Base-by-base conservation (phyloP, 2,113 vertebrate species). In the Hoplias malabaricus region DNA sequence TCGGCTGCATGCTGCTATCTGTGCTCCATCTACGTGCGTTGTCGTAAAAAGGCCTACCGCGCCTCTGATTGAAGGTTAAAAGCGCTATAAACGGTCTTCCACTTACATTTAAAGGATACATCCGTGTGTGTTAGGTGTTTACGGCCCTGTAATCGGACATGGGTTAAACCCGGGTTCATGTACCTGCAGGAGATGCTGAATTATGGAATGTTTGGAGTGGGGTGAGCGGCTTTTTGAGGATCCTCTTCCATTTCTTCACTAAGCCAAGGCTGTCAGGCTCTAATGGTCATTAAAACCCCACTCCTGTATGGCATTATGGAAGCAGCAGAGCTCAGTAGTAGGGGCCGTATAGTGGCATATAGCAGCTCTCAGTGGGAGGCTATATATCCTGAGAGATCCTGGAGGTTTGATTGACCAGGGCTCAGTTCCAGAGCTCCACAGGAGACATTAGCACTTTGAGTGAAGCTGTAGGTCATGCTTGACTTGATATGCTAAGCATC, bases 41-140 rank as follows among this genome's bases (percentile, higher is more conserved):
- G n/a, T 34, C 59, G n/a, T 63, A 63, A 63, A 63, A 63, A 63
- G n/a, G n/a, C 9, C 6, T 3, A 21, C 59, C 12, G 31, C 59
- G 19, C 11, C 36, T 36, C 59, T 25, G 59, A 36, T 63, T n/a
- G 59, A 63, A 63, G 31, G 59, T 63, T 63, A 63, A 63, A 63
- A n/a, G 59, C 59, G 8, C 59, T 33, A n/a, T 63, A 63, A 63
- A 63, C 29, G 7, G 3, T 33, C 57, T 33, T 61, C 29, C 14
- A 16, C 57, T 61, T 16, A 1, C 14, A 2, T 61, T 61, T 61
- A 61, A n/a, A 34, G n/a, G 59, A 63, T 25, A 3, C 59, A 8
- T n/a, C 8, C 19, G 19, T 6, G 4, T 63, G 19, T 34, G 16
- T 36, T 21, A 10, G 31, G 9, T 63, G 59, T 63, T 63, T 63